These are phyloP conservation scores for Melopsittacus undulatus DNA, from an alignment of 2,797 vertebrate genomes.

Conservation along the genomic window DNA sequence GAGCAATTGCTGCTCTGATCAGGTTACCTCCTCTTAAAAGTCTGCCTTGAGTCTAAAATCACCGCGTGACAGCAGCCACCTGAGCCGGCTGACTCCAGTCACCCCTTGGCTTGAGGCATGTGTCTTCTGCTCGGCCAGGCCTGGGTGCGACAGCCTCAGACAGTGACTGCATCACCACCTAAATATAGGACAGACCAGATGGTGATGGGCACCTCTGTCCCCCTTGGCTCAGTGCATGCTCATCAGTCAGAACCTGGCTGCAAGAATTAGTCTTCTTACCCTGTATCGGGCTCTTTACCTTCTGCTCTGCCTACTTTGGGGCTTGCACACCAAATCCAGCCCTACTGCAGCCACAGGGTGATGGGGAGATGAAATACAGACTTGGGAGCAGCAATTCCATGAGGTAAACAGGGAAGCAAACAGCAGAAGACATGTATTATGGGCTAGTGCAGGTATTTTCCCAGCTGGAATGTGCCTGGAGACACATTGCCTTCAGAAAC, in stretches of 20 bases:
- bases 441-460: neutral
- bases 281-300: neutral
- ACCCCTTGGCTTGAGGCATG: neutral
- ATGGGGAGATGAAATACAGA: neutral
- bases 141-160: neutral
- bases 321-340: neutral
- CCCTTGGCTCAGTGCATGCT: accelerated
- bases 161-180: neutral
- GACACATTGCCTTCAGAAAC: neutral
- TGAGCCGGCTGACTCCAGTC: neutral
- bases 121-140: neutral
- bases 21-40: constrained; percentile 6
- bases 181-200: neutral
- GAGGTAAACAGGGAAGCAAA: neutral
- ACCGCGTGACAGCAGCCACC: neutral
- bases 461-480: neutral
- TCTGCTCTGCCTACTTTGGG: neutral
- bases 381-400: neutral
- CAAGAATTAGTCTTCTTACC: neutral
- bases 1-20: neutral
- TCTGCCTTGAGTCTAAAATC: neutral
- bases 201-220: neutral
- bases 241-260: neutral
- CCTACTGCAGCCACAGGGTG: accelerated
- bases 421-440: neutral